Evolutionary conservation across 2,888 invertebrate species (phyloP), one percentile per base, ranked within the genome.

Genomic region (Monoplex corrugatus): DNA sequence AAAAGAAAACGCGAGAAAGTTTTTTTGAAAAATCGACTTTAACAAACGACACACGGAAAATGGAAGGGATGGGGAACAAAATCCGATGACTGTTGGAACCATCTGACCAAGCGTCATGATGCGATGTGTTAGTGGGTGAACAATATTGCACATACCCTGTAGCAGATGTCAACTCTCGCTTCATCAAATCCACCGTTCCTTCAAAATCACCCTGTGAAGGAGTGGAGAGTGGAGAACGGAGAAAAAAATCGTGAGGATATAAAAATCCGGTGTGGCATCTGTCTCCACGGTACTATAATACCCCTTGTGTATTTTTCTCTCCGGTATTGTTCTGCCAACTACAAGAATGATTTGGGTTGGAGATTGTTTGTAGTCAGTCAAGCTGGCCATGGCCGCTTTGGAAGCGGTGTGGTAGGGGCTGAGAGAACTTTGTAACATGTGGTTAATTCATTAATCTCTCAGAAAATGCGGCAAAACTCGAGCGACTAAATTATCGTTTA

Each of bases 141-240:
- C 80, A 87, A 87, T 87, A 87, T n/a, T n/a, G 78, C 78, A 6
- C 44, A 38, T 10, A 35, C 35, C 57, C 44, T 87, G 87, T 87
- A 75, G 72, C 87, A 87, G 87, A 87, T 87, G 87, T 80, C 87
- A 87, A 75, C 78, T 87, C 78, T 78, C 78, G 80, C 80, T 87
- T 87, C 35, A 40, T 28, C 35, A 84, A n/a, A n/a, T 32, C 32
- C 8, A 45, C 50, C 84, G 32, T 50, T 32, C 32, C 57, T 45
- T 84, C 84, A 45, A 10, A 84, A 57, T 57, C 84, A 84, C 84
- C 10, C 75, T 28, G 16, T 38, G 75, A 38, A 1, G 68, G 68
- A 28, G 68, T 8, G 50, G 8, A 50, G 50, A 16, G 50, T 50
- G n/a, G n/a, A n/a, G n/a, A n/a, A n/a, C 19, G 28, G 68, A 8